Base-by-base conservation (phyloP, 2,797 vertebrate species). In the Odontamblyopus lacepedii region DNA sequence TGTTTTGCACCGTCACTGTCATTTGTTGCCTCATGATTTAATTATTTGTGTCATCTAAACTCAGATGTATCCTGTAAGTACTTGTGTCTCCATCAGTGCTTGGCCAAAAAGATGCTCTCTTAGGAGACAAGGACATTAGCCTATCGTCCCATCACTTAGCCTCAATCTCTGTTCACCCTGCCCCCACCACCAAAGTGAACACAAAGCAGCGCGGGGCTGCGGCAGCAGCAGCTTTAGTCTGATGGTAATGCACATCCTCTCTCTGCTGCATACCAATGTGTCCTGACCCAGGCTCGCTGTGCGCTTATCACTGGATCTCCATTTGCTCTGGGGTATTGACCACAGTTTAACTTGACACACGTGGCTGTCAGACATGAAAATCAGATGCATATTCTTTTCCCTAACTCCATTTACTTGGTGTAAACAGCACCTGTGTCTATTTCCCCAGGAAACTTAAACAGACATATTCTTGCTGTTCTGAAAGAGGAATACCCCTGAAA, bases 171-270 rank as follows among this genome's bases (percentile, higher is more conserved):
- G 80, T 85, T 88, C 83, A 83, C 87, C 91, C 88, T 89, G 83
- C 89, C 88, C 90, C 90, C 85, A 85, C 80, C 69, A 76, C 87
- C 79, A 87, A 91, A 89, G 83, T 79, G 86, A 92, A 90, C 89
- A 91, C 89, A 90, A 91, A 92, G 89, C 90, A 85, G 88, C 89
- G 91, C 82, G 81, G 88, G 85, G 89, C 90, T 90, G 92, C 90
- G 78, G 91, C 86, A 80, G 90, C 86, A 80, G 90, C 88, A 89
- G 91, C 90, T 93, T 93, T 91, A 91, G 89, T 91, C 89, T 89
- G 91, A 94, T 94, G 91, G 92, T 95, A 93, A 94, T 94, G 92
- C 92, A 91, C 90, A 82, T 88, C 88, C 86, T 91, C 87, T 86
- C 90, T 78, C 72, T 86, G 79, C 90, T 93, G 92, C 93, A 95